A percentile compares a stretch with the other conserved stretches of the same genome.
These are phyloP conservation scores for Oegoconia quadripuncta DNA, from an alignment of 2,888 invertebrate genomes.

Conservation along the genomic window DNA sequence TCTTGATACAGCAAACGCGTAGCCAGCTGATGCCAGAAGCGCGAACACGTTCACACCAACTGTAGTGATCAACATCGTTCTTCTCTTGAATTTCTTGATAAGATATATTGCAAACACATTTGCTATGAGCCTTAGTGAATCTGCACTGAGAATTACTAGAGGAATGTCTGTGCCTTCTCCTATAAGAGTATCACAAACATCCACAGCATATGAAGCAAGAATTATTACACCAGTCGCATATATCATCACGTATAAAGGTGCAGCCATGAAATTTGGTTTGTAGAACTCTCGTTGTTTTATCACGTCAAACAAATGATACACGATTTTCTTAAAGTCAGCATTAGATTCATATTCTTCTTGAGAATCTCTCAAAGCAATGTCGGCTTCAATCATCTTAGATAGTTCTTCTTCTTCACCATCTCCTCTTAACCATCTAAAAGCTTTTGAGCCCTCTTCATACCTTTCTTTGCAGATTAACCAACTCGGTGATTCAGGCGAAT, in stretches of 20 bases:
- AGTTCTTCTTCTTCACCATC: constrained; percentile 52
- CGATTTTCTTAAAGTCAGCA: too few relatives aligned
- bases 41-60: constrained; percentile 43
- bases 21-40: constrained; percentile 41
- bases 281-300: too few relatives aligned
- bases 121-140: constrained; percentile 39
- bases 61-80: constrained; percentile 47
- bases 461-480: constrained; percentile 80
- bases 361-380: constrained; percentile 36
- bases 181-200: constrained; percentile 47
- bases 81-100: constrained; percentile 53
- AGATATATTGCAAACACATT: constrained; percentile 49
- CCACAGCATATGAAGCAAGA: constrained; percentile 47
- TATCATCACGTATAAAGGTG: too few relatives aligned
- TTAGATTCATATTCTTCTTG: constrained; percentile 17
- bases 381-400: constrained; percentile 42
- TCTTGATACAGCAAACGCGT: constrained; percentile 38
- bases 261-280: too few relatives aligned
- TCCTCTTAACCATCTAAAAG: constrained; percentile 79
- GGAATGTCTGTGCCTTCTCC: constrained; percentile 41
- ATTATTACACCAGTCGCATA: too few relatives aligned
- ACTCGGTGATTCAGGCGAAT: constrained; percentile 81
- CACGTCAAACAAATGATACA: too few relatives aligned
- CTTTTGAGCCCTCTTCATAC: constrained; percentile 69
- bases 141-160: constrained; percentile 51